These are phyloP conservation scores for Chaetura pelagica DNA, from an alignment of 2,113 vertebrate species.

Conservation along the genomic window DNA sequence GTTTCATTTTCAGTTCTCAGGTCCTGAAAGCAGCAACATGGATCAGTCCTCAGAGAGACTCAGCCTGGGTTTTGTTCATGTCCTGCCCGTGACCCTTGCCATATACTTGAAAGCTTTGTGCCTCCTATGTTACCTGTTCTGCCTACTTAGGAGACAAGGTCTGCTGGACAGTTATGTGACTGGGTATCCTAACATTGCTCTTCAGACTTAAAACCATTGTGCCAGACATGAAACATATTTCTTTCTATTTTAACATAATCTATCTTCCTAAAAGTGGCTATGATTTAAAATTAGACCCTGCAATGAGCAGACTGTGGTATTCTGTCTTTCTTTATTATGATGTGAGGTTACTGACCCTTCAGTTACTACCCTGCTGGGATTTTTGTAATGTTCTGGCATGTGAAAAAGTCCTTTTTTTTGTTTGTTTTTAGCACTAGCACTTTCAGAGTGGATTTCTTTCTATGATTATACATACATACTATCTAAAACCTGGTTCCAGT, in stretches of 20 bases:
- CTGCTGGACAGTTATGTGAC: not conserved
- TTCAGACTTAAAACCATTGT: not conserved
- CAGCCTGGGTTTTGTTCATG: not conserved
- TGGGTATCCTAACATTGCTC: not conserved
- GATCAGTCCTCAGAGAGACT: not conserved
- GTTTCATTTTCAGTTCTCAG: not conserved
- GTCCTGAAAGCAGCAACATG: not conserved
- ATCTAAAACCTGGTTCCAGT: not conserved
- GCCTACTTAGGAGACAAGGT: not conserved
- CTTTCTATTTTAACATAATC: not conserved
- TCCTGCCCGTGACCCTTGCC: not conserved
- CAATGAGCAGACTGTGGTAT: not conserved
- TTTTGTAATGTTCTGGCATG: constrained; percentile 11
- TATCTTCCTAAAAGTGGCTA: not conserved
- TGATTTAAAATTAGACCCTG: constrained; percentile 31
- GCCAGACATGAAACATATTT: not conserved
- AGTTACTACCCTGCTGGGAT: constrained; percentile 20
- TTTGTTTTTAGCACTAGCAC: not conserved
- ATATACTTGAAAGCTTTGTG: not conserved
- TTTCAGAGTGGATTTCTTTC: not conserved
- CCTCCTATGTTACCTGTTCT: not conserved
- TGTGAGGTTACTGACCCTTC: not conserved
- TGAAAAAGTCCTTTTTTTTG: not conserved
- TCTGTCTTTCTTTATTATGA: not conserved
- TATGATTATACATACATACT: not conserved